phyloP scores from a whole-genome alignment of 2,113 vertebrate species.

The Callaeas wilsoni region DNA sequence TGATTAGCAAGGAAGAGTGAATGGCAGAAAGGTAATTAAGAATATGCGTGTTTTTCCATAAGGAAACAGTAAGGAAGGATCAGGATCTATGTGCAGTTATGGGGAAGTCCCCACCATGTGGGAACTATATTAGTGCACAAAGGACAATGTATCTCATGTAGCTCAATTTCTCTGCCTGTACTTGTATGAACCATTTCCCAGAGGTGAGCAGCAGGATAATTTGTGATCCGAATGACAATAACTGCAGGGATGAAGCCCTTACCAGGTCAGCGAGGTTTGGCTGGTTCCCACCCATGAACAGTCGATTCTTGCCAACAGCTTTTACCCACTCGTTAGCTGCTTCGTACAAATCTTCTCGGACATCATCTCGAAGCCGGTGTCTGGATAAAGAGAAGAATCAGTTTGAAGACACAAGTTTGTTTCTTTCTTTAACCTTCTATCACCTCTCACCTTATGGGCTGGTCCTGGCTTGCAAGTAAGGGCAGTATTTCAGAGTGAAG shows the following conservation, averaged over 20 bases:
- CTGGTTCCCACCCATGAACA: conserved; percentile 88
- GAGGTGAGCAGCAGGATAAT: neutral
- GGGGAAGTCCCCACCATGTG: neutral
- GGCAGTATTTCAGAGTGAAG: neutral
- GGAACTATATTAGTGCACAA: neutral
- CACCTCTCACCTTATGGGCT: neutral
- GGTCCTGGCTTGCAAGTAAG: neutral
- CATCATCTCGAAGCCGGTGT: conserved; percentile 86
- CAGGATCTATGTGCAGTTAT: neutral
- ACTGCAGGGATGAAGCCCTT: conserved; percentile 7
- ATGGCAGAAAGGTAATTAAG: neutral
- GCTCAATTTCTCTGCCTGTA: neutral
- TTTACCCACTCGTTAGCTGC: conserved; percentile 89
- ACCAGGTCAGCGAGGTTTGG: conserved; percentile 96
- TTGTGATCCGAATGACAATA: neutral
- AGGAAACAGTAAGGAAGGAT: neutral
- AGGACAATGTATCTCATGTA: neutral
- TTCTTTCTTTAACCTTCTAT: neutral
- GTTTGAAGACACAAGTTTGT: neutral
- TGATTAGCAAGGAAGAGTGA: neutral
- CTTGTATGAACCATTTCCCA: neutral
- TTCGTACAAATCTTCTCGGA: conserved; percentile 89
- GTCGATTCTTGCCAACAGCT: conserved; percentile 85
- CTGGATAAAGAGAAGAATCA: conserved; percentile 56
- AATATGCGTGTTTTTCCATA: neutral